A percentile compares a stretch with the other conserved stretches of the same genome.
These are phyloP conservation scores for Scrobipalpa atriplicella DNA, from an alignment of 2,888 invertebrate species.

Conservation along the genomic window DNA sequence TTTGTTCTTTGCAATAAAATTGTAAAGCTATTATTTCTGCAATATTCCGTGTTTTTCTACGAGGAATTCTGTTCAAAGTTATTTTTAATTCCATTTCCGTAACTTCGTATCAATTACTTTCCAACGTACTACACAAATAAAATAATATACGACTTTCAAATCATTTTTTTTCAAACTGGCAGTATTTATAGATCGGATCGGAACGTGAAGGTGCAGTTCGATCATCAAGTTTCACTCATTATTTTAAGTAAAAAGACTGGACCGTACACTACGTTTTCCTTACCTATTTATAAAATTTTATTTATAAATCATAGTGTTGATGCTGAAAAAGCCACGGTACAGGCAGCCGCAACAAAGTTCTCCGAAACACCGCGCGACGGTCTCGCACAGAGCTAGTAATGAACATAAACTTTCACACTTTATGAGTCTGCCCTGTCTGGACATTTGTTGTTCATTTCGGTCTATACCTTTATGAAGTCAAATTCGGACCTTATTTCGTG, in stretches of 20 bases:
- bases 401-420: conserved; percentile 25
- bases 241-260: too few species aligned
- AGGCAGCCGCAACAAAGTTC: conserved; percentile 3
- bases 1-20: conserved; percentile 13
- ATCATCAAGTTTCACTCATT: too few species aligned
- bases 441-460: neutral
- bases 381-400: conserved; percentile 17
- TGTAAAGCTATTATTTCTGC: neutral
- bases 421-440: conserved; percentile 28
- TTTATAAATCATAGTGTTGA: neutral
- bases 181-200: too few species aligned
- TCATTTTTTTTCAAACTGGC: too few species aligned
- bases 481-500: neutral
- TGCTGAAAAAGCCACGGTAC: neutral
- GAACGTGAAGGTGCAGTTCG: too few species aligned
- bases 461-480: conserved; percentile 6
- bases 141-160: too few species aligned
- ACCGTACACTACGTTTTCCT: too few species aligned
- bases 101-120: too few species aligned
- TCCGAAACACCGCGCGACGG: neutral
- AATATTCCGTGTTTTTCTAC: neutral
- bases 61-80: too few species aligned
- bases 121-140: neutral
- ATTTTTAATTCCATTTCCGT: too few species aligned
- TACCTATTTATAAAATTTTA: neutral